These are phyloP conservation scores for Macrochelys suwanniensis DNA, from an alignment of 2,797 vertebrate species.

Conservation along the genomic window DNA sequence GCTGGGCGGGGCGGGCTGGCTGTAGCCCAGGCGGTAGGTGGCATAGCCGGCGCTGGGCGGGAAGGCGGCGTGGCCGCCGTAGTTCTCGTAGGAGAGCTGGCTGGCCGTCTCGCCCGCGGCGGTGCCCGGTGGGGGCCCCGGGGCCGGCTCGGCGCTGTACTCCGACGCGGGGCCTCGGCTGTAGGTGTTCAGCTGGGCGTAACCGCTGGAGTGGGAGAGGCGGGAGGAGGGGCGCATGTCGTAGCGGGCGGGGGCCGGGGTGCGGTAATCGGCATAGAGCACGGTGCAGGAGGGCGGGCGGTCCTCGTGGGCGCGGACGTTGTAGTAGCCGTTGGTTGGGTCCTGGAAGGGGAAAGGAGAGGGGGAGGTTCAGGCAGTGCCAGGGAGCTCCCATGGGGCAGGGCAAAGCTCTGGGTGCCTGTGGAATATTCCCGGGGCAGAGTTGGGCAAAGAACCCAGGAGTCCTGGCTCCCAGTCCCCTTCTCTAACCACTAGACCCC, in stretches of 20 bases:
- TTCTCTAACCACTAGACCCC: background rate
- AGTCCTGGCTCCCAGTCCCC: background rate
- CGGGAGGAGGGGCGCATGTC: constrained; percentile 91
- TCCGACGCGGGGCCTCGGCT: constrained; percentile 79
- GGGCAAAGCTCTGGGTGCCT: background rate
- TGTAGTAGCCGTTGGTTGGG: constrained; percentile 98
- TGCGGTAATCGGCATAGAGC: constrained; percentile 92
- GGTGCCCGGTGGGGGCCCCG: constrained; percentile 79
- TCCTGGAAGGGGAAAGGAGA: constrained; percentile 79
- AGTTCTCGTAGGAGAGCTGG: constrained; percentile 93
- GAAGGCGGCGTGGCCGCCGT: constrained; percentile 86
- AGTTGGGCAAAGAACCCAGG: background rate
- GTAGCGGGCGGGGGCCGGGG: constrained; percentile 87
- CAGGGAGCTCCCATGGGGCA: no score
- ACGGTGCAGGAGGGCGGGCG: constrained; percentile 89
- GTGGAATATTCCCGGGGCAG: background rate
- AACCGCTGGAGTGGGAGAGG: constrained; percentile 91
- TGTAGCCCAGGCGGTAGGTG: constrained; percentile 91
- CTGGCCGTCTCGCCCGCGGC: constrained; percentile 80
- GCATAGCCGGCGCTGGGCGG: constrained; percentile 84
- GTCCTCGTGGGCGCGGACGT: constrained; percentile 94
- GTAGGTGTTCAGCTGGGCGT: constrained; percentile 94
- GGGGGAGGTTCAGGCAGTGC: background rate
- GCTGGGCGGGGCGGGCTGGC: constrained; percentile 70
- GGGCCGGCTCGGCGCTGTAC: constrained; percentile 70